Conservation (phyloP, 2,797 vertebrate species). For the Dallia pectoralis region DNA sequence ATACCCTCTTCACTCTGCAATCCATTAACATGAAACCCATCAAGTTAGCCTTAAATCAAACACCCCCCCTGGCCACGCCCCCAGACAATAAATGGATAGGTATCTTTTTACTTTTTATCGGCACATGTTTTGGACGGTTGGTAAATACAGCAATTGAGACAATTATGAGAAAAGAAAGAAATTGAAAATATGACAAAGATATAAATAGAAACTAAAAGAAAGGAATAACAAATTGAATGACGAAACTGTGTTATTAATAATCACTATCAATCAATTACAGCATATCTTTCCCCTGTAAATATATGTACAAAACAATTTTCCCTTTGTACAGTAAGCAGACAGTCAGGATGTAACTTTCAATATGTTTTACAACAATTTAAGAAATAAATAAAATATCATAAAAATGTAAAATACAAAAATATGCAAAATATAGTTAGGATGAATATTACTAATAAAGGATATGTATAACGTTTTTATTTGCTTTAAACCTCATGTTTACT, state of each 20-base stretch:
- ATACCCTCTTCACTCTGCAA: constrained; percentile 39
- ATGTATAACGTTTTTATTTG: constrained; percentile 67
- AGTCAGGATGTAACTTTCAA: constrained; percentile 78
- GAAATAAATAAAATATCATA: constrained; percentile 70
- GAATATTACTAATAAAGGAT: constrained; percentile 73
- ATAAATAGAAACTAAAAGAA: constrained; percentile 24
- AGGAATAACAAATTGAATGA: neutral
- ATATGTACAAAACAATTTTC: constrained; percentile 72
- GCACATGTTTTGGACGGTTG: constrained; percentile 62
- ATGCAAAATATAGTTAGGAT: constrained; percentile 74
- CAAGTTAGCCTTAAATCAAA: constrained; percentile 73
- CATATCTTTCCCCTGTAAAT: constrained; percentile 73
- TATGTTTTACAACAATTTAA: constrained; percentile 78
- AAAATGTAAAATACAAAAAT: constrained; percentile 68
- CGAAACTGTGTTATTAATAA: constrained; percentile 47
- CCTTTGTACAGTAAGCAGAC: constrained; percentile 79
- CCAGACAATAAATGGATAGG: constrained; percentile 47
- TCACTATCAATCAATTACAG: constrained; percentile 58
- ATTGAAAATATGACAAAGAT: constrained; percentile 39
- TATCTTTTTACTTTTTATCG: constrained; percentile 70
- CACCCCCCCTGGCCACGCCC: neutral
- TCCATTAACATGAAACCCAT: constrained; percentile 55
- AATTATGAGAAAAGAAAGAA: constrained; percentile 10
- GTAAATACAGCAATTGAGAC: constrained; percentile 32
- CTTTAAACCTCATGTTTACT: constrained; percentile 73